Base-by-base conservation (phyloP, 2,113 vertebrate genomes). In the Dascyllus trimaculatus region DNA sequence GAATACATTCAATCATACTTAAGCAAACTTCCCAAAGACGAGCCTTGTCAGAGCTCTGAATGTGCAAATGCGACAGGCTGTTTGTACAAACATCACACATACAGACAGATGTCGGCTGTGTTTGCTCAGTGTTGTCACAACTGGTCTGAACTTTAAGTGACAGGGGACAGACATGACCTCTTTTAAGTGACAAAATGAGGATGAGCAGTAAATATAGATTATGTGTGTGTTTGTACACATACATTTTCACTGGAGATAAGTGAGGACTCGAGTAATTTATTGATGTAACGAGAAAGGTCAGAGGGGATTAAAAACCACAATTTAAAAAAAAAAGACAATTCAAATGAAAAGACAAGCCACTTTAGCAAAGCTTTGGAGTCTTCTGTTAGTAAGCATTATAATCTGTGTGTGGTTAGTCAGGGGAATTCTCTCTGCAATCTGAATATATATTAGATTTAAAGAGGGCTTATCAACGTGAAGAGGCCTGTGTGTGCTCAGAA, bases 161-260 rank as follows among this genome's bases (percentile, higher is more conserved):
- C 93, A 88, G 89, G 88, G 93, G 84, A 89, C 94, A 92, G 93
- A 94, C 91, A 88, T 91, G 88, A 92, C 92, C 88, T 84, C 84
- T 92, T 94, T 91, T 73, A 87, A 94, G 86, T 93, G 93, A 93
- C 94, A 95, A 92, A 87, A 93, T 93, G 93, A 83, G 83, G 91
- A 94, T 86, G 84, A 93, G 86, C 78, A 68, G 92, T 95, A 95
- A 95, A 95, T 95, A 95, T 92, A 87, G 86, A 79, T 86, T 83
- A 15, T 49, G 11, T 40, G 59, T 35, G 32, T 64, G 18, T 75
- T 24, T 59, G 45, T 62, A 1, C 46, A 54, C 21, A 35, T 26
- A 11, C 38, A 52, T 53, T 11, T 18, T 15, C 29, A n/a, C 21
- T 63, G 54, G 49, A 65, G 43, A 65, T n/a, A 53, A 75, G 21